Percentiles rank a stretch among this genome's conserved stretches.
Conservation (phyloP, 2,797 vertebrate species). For the Bryconaethiops microstoma region DNA sequence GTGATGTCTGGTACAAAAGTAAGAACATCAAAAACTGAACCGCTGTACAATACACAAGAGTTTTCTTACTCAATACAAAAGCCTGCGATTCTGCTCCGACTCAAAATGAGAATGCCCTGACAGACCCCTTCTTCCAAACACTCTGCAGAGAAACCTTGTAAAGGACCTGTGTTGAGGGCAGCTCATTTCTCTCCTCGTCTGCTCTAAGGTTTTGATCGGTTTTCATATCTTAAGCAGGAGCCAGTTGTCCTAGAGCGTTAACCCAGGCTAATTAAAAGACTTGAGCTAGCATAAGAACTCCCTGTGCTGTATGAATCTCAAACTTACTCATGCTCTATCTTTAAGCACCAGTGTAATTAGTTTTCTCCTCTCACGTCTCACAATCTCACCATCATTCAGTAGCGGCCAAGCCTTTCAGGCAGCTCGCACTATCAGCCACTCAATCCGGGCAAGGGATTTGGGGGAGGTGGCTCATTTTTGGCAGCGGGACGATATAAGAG, state of each 20-base stretch:
- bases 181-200: slow-evolving; percentile 37
- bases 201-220: slow-evolving; percentile 43
- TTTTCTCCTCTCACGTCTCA: slow-evolving; percentile 67
- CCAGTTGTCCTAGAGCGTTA: slow-evolving; percentile 58
- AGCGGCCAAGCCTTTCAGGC: slow-evolving; percentile 69
- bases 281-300: slow-evolving; percentile 65
- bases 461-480: slow-evolving; percentile 59
- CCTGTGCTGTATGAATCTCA: slow-evolving; percentile 62
- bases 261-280: slow-evolving; percentile 71
- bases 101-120: slow-evolving; percentile 39
- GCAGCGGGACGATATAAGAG: slow-evolving; percentile 44
- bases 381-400: slow-evolving; percentile 70
- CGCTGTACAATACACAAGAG: slow-evolving; percentile 26
- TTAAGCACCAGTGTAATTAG: slow-evolving; percentile 75
- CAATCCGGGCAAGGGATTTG: slow-evolving; percentile 59
- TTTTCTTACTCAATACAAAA: slow-evolving; percentile 35
- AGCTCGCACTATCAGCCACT: slow-evolving; percentile 66
- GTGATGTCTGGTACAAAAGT: slow-evolving; percentile 34
- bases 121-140: slow-evolving; percentile 38
- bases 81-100: slow-evolving; percentile 21
- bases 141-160: slow-evolving; percentile 38
- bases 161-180: slow-evolving; percentile 25
- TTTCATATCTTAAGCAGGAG: slow-evolving; percentile 46
- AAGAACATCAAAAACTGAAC: slow-evolving; percentile 46
- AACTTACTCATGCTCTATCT: slow-evolving; percentile 67